phyloP scores from a whole-genome alignment of 2,113 vertebrate species.

The Apodemus sylvaticus region DNA sequence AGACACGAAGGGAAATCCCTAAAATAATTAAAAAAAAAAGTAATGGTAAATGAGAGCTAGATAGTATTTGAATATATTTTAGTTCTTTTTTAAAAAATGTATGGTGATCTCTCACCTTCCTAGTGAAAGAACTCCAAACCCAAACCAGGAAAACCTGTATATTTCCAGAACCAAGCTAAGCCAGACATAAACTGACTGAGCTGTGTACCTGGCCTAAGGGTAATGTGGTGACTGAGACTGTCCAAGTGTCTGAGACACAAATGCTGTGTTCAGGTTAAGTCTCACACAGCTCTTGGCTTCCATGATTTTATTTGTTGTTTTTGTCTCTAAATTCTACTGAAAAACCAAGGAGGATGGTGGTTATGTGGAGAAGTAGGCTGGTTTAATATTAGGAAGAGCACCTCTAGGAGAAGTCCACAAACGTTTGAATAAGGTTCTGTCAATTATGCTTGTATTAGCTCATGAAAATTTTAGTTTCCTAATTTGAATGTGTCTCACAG shows the following conservation, averaged over 20 bases:
- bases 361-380: background rate
- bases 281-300: background rate
- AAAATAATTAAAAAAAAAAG: slow-evolving; percentile 10
- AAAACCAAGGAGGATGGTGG: background rate
- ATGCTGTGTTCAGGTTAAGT: background rate
- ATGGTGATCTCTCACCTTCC: background rate
- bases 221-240: background rate
- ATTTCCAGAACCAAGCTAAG: slow-evolving; percentile 49
- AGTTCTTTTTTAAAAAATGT: background rate
- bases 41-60: background rate
- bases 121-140: background rate
- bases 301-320: background rate
- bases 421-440: background rate
- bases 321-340: slow-evolving; percentile 9
- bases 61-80: background rate
- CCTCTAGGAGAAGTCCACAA: background rate
- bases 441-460: background rate
- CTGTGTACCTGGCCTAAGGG: background rate
- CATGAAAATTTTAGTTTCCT: background rate
- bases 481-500: background rate
- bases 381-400: background rate
- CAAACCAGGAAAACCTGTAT: background rate
- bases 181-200: background rate
- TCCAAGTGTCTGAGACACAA: background rate
- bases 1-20: too few species aligned